Base-by-base conservation (phyloP, 2,797 vertebrate genomes). In the Capromys pilorides region DNA sequence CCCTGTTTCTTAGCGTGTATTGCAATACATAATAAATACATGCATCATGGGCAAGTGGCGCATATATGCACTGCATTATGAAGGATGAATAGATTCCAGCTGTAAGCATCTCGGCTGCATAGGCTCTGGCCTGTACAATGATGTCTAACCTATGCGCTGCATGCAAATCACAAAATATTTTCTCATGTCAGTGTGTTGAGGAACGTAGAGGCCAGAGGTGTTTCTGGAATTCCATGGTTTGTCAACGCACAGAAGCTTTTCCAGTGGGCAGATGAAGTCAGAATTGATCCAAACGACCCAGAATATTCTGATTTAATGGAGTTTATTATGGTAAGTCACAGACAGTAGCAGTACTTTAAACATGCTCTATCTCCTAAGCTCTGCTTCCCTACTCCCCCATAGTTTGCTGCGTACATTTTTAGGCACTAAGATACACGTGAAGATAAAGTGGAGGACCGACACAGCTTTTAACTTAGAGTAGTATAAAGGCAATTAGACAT, bases 231-330 rank as follows among this genome's bases (percentile, higher is more conserved):
- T 94, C 95, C 96, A 26, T 97, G 97, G 91, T 92, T 97, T 39
- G 54, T 61, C 88, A 97, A 97, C 22, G 78, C 91, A 73, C 81
- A 97, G 49, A 98, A 97, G 88, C 82, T 97, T 94, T 95, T 6
- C 80, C 94, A 97, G 33, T 97, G 97, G 96, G 95, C 96, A 89
- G 97, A 91, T 96, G 89, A 97, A 91, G 54, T 96, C 57, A 95
- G 94, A 82, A 96, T 98, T 97, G 97, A 98, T 96, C 96, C 97
- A 81, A 98, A 94, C 95, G 97, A 98, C 66, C 97, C 97, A 86
- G 90, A 96, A 18, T 98, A 96, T 97, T 97, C 61, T 51, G 96
- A 97, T 87, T 90, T 98, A 88, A 95, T 97, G 93, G 97, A 98
- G 93, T 94, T 98, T 93, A 96, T 98, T 80, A 96, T 90, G 94